Base-by-base conservation (phyloP, 2,113 vertebrate species). In the Tetrao urogallus region DNA sequence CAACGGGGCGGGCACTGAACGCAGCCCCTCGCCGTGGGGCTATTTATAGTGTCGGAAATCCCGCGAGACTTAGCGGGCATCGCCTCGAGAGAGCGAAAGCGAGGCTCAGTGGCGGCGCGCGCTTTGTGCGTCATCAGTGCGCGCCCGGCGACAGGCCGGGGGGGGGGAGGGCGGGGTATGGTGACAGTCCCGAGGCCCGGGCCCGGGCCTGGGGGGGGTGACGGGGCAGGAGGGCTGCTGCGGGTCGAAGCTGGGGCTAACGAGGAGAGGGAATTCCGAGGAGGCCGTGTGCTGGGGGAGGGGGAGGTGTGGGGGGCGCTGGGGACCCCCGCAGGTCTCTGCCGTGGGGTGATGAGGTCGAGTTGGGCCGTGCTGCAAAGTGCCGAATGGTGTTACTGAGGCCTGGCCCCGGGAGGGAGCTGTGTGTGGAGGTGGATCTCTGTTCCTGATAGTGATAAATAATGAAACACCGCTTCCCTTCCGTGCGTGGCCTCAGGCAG, bases 21-120 rank as follows among this genome's bases (percentile, higher is more conserved):
- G 9, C 15, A 27, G 0, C 32, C 3, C 10, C 21, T 5, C 21
- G 1, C 27, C 1, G 65, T 12, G 9, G 34, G 7, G 3, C 6
- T 17, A 43, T 52, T 72, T 72, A 72, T 72, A 63, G 1, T 11
- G 17, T 4, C 8, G 22, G 22, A 17, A 47, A 50, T 50, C 52
- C 22, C 72, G 83, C 83, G 72, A 76, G 72, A 69, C 10, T 60
- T 50, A 13, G 8, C 40, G 3, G 15, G 14, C 0, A 8, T 2
- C 4, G 20, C 20, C 15, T 27, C 3, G 24, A 38, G 61, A 12
- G 28, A 6, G 15, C 67, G 66, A 27, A 28, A 61, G 13, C 16
- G 20, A 32, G 27, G 42, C 27, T n/a, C 5, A 27, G 65, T 30
- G 65, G 78, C 8, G 11, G 9, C 4, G 17, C 30, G 4, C 8